phyloP scores from a whole-genome alignment of 2,113 vertebrate species.

The Panthera tigris region DNA sequence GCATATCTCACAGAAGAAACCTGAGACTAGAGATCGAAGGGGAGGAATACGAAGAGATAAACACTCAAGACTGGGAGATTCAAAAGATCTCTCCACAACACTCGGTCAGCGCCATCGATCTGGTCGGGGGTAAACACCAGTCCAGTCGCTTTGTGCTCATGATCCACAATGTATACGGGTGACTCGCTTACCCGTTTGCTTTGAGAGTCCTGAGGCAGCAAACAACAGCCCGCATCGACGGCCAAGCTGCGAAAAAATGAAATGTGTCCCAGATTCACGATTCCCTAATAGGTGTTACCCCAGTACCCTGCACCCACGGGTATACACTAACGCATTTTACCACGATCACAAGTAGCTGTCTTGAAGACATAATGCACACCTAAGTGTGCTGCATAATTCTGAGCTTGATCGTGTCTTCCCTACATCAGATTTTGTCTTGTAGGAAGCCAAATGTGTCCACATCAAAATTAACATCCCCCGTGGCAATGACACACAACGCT shows the following conservation, averaged over 20 bases:
- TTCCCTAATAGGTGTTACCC: background rate
- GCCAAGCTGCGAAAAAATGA: background rate
- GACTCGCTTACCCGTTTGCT: background rate
- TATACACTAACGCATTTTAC: background rate
- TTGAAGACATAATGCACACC: background rate
- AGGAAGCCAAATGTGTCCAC: background rate
- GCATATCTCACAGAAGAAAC: background rate
- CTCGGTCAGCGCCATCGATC: background rate
- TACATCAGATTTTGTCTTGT: background rate
- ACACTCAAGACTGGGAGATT: background rate
- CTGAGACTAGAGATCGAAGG: background rate
- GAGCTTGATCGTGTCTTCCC: background rate
- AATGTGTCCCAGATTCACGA: background rate
- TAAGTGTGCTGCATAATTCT: background rate
- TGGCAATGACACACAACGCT: background rate
- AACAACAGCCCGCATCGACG: background rate
- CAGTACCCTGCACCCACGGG: background rate
- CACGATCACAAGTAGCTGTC: background rate
- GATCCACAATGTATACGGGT: background rate
- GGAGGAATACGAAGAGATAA: background rate
- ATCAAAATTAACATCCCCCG: constrained; percentile 10
- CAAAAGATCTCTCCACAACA: background rate
- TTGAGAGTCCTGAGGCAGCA: background rate
- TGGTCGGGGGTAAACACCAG: background rate
- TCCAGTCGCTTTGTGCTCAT: background rate